phyloP scores from a whole-genome alignment of 1,140 invertebrate species.

The Proctacanthus coquilletti region DNA sequence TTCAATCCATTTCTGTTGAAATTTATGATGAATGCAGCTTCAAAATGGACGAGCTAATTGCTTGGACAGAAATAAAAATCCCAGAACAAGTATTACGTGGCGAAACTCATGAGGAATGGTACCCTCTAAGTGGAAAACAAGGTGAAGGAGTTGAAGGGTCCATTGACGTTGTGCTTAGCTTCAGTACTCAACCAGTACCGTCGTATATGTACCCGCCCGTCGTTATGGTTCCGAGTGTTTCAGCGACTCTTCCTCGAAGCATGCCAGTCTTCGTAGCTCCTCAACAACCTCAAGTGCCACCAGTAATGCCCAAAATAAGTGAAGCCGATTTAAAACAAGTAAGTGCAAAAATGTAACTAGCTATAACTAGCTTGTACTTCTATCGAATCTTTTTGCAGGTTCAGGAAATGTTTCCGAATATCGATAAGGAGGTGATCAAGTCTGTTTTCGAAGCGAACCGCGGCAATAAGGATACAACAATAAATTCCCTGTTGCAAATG shows the following conservation, averaged over 20 bases:
- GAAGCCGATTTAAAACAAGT: constrained; percentile 67
- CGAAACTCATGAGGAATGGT: constrained; percentile 89
- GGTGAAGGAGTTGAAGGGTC: constrained; percentile 85
- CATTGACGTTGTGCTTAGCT: constrained; percentile 61
- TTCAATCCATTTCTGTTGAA: constrained; percentile 79
- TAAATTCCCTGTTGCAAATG: constrained; percentile 84
- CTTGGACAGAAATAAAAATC: constrained; percentile 77
- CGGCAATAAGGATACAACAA: constrained; percentile 79
- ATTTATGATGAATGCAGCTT: constrained; percentile 96
- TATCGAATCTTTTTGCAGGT: constrained; percentile 41
- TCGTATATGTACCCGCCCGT: constrained; percentile 31
- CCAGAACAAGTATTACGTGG: constrained; percentile 67
- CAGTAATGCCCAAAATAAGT: constrained; percentile 28
- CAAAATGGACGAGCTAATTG: constrained; percentile 87
- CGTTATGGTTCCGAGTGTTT: constrained; percentile 44
- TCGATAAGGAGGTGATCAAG: constrained; percentile 82
- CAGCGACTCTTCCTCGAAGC: constrained; percentile 33
- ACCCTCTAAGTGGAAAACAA: constrained; percentile 76
- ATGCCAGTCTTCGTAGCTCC: constrained; percentile 35
- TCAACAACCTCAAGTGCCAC: constrained; percentile 17
- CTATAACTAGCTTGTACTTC: constrained; percentile 6
- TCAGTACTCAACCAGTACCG: constrained; percentile 29
- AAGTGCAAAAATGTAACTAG: constrained; percentile 11
- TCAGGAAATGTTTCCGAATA: constrained; percentile 90
- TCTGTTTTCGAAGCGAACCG: constrained; percentile 78